Percentiles rank a stretch among this genome's conserved stretches.
Evolutionary conservation across 2,113 vertebrate species (phyloP).

Genomic region (Grammomys surdaster): DNA sequence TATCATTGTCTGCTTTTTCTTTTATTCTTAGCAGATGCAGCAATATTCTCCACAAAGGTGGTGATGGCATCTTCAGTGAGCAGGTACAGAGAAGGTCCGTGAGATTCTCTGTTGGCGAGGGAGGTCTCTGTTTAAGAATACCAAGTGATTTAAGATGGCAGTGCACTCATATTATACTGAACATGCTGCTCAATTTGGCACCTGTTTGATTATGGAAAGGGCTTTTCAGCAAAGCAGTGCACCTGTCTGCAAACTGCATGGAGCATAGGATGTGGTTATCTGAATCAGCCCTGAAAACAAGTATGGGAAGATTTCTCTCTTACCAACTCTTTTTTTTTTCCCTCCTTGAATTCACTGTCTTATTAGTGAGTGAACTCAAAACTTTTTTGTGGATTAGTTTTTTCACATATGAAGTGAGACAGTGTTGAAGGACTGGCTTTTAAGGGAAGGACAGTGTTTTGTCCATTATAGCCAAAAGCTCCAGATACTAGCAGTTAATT

Average conservation of each 20-base stretch:
- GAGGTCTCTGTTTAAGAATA: conserved; percentile 77
- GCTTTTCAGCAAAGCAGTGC: conserved; percentile 59
- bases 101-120: conserved; percentile 72
- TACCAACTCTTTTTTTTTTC: not conserved
- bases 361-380: conserved; percentile 84
- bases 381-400: conserved; percentile 84
- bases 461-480: conserved; percentile 83
- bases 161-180: conserved; percentile 71
- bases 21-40: conserved; percentile 72
- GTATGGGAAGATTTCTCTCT: conserved; percentile 25
- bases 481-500: conserved; percentile 87
- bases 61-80: conserved; percentile 75
- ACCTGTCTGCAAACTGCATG: conserved; percentile 71
- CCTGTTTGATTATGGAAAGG: conserved; percentile 63
- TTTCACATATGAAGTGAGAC: conserved; percentile 82
- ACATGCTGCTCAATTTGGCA: conserved; percentile 70
- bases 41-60: conserved; percentile 77
- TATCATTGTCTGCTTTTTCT: conserved; percentile 66
- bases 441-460: conserved; percentile 86
- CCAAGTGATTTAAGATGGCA: conserved; percentile 77
- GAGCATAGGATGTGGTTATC: conserved; percentile 65
- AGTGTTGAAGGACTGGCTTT: conserved; percentile 82
- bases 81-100: conserved; percentile 70
- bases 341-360: conserved; percentile 70
- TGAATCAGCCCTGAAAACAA: conserved; percentile 70